phyloP scores from a whole-genome alignment of 1,140 invertebrate genomes.

The Leptestheria dahalacensis region DNA sequence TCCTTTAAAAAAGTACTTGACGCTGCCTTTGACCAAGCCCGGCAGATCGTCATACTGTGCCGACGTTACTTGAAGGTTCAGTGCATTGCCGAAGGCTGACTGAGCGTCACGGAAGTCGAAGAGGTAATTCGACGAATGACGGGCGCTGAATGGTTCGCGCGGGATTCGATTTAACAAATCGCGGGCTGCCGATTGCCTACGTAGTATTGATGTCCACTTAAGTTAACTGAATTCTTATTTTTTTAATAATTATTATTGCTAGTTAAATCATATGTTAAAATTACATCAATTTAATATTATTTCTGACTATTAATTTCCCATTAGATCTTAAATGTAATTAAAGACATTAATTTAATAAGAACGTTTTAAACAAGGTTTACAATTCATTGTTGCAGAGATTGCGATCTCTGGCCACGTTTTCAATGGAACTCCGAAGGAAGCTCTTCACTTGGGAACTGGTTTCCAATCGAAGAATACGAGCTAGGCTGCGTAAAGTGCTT shows the following conservation, averaged over 20 bases:
- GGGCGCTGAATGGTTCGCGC: background rate
- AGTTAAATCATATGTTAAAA: no score
- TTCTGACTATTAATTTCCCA: background rate
- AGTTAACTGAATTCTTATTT: no score
- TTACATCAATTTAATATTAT: no score
- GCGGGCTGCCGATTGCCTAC: background rate
- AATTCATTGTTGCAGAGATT: background rate
- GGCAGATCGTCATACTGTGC: background rate
- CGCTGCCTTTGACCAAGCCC: background rate
- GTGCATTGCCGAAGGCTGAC: background rate
- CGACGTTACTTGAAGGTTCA: background rate
- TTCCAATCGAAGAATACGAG: background rate
- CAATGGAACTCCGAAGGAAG: background rate
- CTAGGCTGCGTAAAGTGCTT: background rate
- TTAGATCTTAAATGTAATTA: no score
- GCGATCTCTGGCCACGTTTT: background rate
- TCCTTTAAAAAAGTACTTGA: slow-evolving; percentile 1
- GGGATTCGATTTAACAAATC: background rate
- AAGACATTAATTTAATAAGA: no score
- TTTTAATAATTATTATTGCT: no score
- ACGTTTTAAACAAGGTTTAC: no score
- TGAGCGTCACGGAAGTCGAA: slow-evolving; percentile 2
- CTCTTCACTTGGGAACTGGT: background rate
- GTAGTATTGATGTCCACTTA: no score
- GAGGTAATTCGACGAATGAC: background rate